Evolutionary conservation across 2,113 vertebrate species (phyloP).

Genomic region (Nothobranchius kuhntae): DNA sequence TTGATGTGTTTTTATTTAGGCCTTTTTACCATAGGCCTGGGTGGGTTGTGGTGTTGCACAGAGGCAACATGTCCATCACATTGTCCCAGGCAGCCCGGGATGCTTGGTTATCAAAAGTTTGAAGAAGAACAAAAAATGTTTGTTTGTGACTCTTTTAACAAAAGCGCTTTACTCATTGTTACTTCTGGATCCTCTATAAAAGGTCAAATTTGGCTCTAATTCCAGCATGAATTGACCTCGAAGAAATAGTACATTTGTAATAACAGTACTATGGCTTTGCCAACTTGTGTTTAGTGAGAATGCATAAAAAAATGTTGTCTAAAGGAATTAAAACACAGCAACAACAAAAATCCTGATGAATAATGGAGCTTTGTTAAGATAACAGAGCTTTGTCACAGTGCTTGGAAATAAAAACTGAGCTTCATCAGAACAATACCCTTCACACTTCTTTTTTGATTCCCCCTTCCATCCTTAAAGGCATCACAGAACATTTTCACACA

Average conservation of each 20-base stretch:
- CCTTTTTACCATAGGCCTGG: too few relatives aligned
- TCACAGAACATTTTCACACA: constrained; percentile 77
- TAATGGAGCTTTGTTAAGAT: constrained; percentile 60
- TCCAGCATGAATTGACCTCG: too few relatives aligned
- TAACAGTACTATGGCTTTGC: constrained; percentile 28
- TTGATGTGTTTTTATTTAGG: too few relatives aligned
- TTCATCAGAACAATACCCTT: constrained; percentile 71
- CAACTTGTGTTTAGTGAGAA: constrained; percentile 36
- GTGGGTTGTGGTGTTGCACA: too few relatives aligned
- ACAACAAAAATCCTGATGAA: constrained; percentile 32
- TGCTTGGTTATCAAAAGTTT: too few relatives aligned
- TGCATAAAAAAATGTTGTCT: constrained; percentile 20
- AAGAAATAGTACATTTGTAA: constrained; percentile 33
- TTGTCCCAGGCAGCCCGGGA: too few relatives aligned
- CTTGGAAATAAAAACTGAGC: constrained; percentile 65
- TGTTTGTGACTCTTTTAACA: too few relatives aligned
- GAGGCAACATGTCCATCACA: too few relatives aligned
- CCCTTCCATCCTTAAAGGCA: constrained; percentile 73
- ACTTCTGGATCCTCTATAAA: too few relatives aligned
- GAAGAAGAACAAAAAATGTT: too few relatives aligned
- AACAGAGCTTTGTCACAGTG: constrained; percentile 65
- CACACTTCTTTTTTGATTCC: constrained; percentile 74
- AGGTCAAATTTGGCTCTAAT: too few relatives aligned
- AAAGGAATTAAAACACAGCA: constrained; percentile 2
- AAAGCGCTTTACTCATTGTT: too few relatives aligned